A percentile compares a stretch with the other conserved stretches of the same genome.
Evolutionary conservation across 2,113 vertebrate species (phyloP).

Genomic region (Tauraco erythrolophus): DNA sequence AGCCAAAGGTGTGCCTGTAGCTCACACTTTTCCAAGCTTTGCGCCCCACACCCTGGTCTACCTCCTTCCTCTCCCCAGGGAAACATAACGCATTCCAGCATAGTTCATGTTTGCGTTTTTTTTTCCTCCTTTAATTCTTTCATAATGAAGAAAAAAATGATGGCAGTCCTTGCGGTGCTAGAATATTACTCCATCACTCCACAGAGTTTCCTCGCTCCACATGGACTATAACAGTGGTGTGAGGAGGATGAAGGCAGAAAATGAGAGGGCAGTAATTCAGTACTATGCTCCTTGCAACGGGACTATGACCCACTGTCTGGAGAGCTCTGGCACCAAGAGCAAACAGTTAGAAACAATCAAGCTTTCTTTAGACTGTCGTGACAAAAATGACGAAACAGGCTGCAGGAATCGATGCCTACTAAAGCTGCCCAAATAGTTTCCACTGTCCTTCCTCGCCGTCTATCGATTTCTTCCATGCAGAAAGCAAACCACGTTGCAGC

Average conservation of each 20-base stretch:
- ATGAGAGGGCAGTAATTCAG: not conserved
- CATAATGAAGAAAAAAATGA: not conserved
- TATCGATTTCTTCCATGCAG: not conserved
- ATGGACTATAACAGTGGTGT: accelerated
- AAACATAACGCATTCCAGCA: accelerated
- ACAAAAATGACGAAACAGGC: not conserved
- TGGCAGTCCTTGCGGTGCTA: not conserved
- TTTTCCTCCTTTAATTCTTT: not conserved
- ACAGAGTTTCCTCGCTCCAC: not conserved
- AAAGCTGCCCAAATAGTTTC: not conserved
- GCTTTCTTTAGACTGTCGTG: not conserved
- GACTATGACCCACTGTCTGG: accelerated
- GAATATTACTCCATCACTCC: not conserved
- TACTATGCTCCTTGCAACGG: accelerated
- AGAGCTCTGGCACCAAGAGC: not conserved
- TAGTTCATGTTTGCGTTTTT: no score
- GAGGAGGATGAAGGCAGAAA: not conserved
- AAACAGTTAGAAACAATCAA: not conserved
- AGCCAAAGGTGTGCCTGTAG: not conserved
- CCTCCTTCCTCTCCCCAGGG: not conserved
- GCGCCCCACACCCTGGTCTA: not conserved
- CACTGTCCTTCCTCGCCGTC: not conserved
- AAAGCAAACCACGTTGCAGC: not conserved
- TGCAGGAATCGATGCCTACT: not conserved
- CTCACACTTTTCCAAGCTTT: not conserved